Conservation (phyloP, 1,140 invertebrate species). For the Oscheius sp. region DNA sequence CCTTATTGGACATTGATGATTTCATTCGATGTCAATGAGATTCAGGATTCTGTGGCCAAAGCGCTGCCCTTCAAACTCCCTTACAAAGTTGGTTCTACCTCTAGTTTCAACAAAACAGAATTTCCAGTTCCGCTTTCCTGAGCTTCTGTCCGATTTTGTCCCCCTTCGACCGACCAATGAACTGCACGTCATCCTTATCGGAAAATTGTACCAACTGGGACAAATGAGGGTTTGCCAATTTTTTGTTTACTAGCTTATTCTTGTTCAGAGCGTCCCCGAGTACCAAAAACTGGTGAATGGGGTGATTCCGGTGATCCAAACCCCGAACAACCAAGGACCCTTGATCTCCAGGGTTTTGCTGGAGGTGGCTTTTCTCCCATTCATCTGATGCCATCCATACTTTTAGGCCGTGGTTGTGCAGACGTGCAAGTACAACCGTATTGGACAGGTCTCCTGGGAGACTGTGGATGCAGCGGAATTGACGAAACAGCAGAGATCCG, state of each 20-base stretch:
- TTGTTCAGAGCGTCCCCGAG: no score
- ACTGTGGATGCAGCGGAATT: no score
- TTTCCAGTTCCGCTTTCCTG: constrained; percentile 3
- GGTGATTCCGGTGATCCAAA: no score
- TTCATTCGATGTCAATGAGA: background rate
- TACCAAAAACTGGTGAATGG: no score
- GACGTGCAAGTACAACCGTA: no score
- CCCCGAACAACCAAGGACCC: no score
- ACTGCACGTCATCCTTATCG: background rate
- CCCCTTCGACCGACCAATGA: background rate
- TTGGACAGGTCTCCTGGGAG: no score
- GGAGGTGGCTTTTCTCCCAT: background rate
- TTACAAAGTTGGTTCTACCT: background rate
- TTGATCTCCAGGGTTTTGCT: background rate
- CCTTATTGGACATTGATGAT: constrained; percentile 15
- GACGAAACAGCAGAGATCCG: no score
- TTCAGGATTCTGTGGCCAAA: background rate
- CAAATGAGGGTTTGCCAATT: background rate
- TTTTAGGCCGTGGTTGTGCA: background rate
- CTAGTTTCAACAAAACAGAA: background rate
- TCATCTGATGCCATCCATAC: background rate
- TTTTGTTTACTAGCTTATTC: background rate
- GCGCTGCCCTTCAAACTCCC: background rate
- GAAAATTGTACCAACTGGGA: background rate
- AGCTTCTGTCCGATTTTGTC: background rate